Base-by-base conservation (phyloP, 2,888 invertebrate species). In the Barypeithes pellucidus region DNA sequence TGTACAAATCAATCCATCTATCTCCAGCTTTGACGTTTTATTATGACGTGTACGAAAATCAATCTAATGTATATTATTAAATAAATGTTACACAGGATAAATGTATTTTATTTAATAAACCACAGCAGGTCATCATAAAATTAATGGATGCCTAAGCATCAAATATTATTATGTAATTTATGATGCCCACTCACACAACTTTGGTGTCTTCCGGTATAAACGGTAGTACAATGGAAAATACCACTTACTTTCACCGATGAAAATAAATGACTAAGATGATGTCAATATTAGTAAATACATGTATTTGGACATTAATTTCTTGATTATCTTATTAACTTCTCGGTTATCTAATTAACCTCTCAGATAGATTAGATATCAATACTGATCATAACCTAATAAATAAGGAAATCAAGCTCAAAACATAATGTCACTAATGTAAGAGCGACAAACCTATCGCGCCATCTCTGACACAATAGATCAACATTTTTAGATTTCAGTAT, bases 91-190 rank as follows among this genome's bases (percentile, higher is more conserved):
- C 33, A 0, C 18, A 57, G 4, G 16, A 57, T 2, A 57, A 57
- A 8, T 33, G 54, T 33, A 33, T 57, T 57, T 57, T 57, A 57
- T 57, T 57, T 57, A 54, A 7, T 16, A 54, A 54, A 33, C 33
- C 22, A 33, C 0, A 16, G 8, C 16, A 9, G 29, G 52, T 52
- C 2, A 7, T n/a, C n/a, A n/a, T n/a, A 12, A 29, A 12, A 11
- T 16, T 57, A 18, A 57, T 18, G 11, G 54, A 54, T 29, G 24
- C 50, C 14, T 52, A 52, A 52, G 29, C 14, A 29, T 14, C 52
- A 16, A 57, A 57, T 33, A 57, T 57, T 57, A 9, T 54, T 54
- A 54, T 54, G 12, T 54, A 54, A 54, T 54, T 33, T 29, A 57
- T 57, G 33, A 9, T 36, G 11, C 18, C 33, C 54, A 57, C 14